Evolutionary conservation across 2,888 invertebrate genomes (phyloP).

Genomic region (Cheilosia urbana): DNA sequence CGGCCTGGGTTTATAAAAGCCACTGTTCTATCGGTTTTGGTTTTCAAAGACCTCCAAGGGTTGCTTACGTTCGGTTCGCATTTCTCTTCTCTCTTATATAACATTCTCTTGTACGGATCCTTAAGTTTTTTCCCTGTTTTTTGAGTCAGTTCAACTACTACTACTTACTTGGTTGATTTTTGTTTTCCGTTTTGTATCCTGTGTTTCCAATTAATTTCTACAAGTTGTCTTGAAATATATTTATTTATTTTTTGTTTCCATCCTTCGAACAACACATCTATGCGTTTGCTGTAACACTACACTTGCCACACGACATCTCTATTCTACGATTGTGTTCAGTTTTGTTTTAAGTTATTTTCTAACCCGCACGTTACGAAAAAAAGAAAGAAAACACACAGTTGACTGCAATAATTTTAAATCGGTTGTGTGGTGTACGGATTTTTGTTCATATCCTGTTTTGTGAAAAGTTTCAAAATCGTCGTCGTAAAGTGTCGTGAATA

Average conservation of each 20-base stretch:
- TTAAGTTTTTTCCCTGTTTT: slow-evolving; percentile 81
- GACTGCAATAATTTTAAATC: slow-evolving; percentile 32
- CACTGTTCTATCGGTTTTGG: slow-evolving; percentile 80
- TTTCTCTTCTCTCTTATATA: slow-evolving; percentile 84
- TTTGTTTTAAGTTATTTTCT: slow-evolving; percentile 75
- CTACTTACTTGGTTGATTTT: slow-evolving; percentile 57
- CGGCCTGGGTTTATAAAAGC: slow-evolving; percentile 82
- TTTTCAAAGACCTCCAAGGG: slow-evolving; percentile 84
- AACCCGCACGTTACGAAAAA: slow-evolving; percentile 58
- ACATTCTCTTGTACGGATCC: slow-evolving; percentile 82
- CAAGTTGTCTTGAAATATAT: slow-evolving; percentile 31
- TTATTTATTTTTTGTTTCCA: slow-evolving; percentile 23
- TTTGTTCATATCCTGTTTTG: slow-evolving; percentile 46
- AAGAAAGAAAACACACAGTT: slow-evolving; percentile 53
- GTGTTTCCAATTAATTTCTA: slow-evolving; percentile 41
- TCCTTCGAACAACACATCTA: slow-evolving; percentile 63
- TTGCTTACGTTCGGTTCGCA: slow-evolving; percentile 84
- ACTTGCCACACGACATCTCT: slow-evolving; percentile 77
- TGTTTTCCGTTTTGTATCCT: slow-evolving; percentile 53
- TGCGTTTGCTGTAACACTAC: slow-evolving; percentile 80
- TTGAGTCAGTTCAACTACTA: slow-evolving; percentile 70
- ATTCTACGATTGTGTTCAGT: slow-evolving; percentile 69
- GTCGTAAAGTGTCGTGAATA: slow-evolving; percentile 52
- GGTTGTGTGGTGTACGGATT: slow-evolving; percentile 55
- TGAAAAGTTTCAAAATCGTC: slow-evolving; percentile 46